Evolutionary conservation across 37 sponge, comb jelly and placozoan genomes (phyloP).

Genomic region (Axinella damicornis): DNA sequence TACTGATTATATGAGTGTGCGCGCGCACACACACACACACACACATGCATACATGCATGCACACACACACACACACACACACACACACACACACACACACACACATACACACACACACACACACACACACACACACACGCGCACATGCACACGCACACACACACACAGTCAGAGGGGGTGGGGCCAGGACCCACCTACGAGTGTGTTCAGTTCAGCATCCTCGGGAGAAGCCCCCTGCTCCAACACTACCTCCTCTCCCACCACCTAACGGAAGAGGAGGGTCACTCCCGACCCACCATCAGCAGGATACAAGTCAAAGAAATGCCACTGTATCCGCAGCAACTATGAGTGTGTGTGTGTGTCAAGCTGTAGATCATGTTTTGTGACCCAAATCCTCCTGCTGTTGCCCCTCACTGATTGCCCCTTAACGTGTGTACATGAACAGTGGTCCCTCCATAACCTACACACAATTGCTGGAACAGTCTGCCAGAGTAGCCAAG

Average conservation of each 20-base stretch:
- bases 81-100: neutral
- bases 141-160: neutral
- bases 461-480: conserved; percentile 23
- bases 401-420: too few relatives aligned
- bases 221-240: conserved; percentile 83
- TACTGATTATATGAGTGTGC: too few relatives aligned
- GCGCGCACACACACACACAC: too few relatives aligned
- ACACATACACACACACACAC: neutral
- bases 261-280: conserved; percentile 32
- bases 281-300: conserved; percentile 29
- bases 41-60: too few relatives aligned
- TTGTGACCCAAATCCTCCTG: too few relatives aligned
- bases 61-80: conserved; percentile 16
- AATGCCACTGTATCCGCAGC: conserved; percentile 57
- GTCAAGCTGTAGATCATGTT: too few relatives aligned
- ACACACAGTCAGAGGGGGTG: neutral
- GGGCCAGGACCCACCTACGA: conserved; percentile 79
- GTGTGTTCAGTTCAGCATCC: conserved; percentile 70
- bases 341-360: neutral
- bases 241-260: conserved; percentile 67
- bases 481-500: neutral
- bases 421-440: too few relatives aligned
- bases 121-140: neutral
- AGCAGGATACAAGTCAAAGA: conserved; percentile 65
- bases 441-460: conserved; percentile 26